These are phyloP conservation scores for Gymnorhina tibicen DNA, from an alignment of 2,113 vertebrate species.

Conservation along the genomic window DNA sequence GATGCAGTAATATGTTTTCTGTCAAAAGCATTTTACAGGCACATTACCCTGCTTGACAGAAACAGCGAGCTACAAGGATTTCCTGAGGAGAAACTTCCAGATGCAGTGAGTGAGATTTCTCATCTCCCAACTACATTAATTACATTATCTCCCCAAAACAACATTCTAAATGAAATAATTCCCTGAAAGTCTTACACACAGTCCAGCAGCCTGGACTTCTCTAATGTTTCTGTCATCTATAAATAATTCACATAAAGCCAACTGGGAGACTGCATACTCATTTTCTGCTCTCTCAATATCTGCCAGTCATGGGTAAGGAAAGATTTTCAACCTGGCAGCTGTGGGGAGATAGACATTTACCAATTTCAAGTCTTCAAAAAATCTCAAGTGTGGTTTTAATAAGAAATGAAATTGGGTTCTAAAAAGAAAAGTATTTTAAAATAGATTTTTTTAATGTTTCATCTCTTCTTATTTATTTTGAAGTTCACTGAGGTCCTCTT, in stretches of 20 bases:
- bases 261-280: background rate
- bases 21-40: background rate
- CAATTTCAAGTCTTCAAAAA: background rate
- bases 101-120: background rate
- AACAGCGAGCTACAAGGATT: slow-evolving; percentile 17
- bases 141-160: slow-evolving; percentile 39
- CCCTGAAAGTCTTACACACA: background rate
- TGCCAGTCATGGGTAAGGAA: background rate
- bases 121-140: slow-evolving; percentile 34
- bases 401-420: background rate
- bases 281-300: slow-evolving; percentile 2
- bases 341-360: background rate
- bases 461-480: background rate
- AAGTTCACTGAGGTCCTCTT: background rate
- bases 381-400: background rate
- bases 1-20: slow-evolving; percentile 46
- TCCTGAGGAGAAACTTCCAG: slow-evolving; percentile 55
- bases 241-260: slow-evolving; percentile 44
- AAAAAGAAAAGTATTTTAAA: background rate
- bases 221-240: slow-evolving; percentile 12
- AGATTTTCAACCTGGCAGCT: background rate
- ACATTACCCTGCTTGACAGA: slow-evolving; percentile 39
- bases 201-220: slow-evolving; percentile 28
- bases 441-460: background rate
- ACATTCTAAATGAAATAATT: slow-evolving; percentile 55